Base-by-base conservation (phyloP, 2,113 vertebrate genomes). In the Balaeniceps rex region DNA sequence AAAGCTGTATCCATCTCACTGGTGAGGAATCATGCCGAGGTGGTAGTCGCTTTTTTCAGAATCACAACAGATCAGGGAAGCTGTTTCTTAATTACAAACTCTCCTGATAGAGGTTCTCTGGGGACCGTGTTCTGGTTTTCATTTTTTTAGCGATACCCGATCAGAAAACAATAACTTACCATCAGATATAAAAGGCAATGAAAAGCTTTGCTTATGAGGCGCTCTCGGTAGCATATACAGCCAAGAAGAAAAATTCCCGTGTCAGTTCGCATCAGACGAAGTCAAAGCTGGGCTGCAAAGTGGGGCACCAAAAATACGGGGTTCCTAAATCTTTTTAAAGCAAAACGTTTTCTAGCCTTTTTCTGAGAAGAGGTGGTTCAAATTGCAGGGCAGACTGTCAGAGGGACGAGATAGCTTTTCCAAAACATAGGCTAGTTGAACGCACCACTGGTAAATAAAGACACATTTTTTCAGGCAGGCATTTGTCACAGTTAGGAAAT, bases 401-500 rank as follows among this genome's bases (percentile, higher is more conserved):
- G 46, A 69, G 63, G 31, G 52, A 28, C 12, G 4, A 77, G 79
- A 42, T 7, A 70, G 64, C 55, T 94, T 76, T 93, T 85, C 77
- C 95, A 84, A 79, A 85, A 76, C 44, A 44, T 5, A 40, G 38
- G n/a, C 58, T 80, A 88, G 93, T 22, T 83, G 84, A 93, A 47
- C 2, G 0, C 89, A 87, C 55, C 75, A 26, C 78, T 86, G 80
- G 70, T 93, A 83, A 95, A 95, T 63, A 61, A 55, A 96, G 78
- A 93, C 70, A 44, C 63, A 9, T 66, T 76, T 93, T 90, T 77
- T 69, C 90, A 91, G 66, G 72, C 83, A 72, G 77, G 87, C 89
- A 16, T 93, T 96, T 95, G 89, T 93, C 93, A 95, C 91, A 65
- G 87, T 69, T 57, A 54, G 84, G 87, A 85, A 84, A 85, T 93